These are phyloP conservation scores for Siderastrea radians DNA, from an alignment of 92 coral and sea anemone genomes.

Conservation along the genomic window DNA sequence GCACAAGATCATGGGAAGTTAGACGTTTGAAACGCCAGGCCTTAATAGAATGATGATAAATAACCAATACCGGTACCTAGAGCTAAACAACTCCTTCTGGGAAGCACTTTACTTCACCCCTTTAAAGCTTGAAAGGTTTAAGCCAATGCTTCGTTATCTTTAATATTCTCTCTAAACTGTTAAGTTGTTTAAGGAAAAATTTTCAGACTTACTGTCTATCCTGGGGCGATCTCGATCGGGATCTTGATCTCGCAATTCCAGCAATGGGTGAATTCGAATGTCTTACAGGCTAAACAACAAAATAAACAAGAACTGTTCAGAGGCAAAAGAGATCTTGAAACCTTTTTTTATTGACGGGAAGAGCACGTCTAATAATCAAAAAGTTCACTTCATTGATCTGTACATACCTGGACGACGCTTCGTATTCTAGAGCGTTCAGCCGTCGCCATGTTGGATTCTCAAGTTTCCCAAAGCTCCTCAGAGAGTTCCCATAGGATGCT, in stretches of 20 bases:
- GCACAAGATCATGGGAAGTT: background rate
- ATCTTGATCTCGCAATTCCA: constrained; percentile 27
- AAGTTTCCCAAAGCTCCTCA: background rate
- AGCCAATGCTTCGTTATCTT: too few relatives aligned
- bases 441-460: constrained; percentile 34
- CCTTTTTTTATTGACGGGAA: background rate
- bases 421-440: constrained; percentile 76
- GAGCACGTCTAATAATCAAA: too few relatives aligned
- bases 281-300: constrained; percentile 26
- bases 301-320: background rate
- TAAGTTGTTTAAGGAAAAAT: too few relatives aligned
- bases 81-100: too few relatives aligned
- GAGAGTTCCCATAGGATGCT: background rate
- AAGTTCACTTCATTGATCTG: background rate
- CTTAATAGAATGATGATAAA: too few relatives aligned
- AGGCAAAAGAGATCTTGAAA: background rate
- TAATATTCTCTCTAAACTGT: too few relatives aligned
- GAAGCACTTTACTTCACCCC: too few relatives aligned
- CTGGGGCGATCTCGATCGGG: constrained; percentile 77
- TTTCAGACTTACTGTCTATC: constrained; percentile 45
- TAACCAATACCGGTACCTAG: too few relatives aligned
- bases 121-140: background rate
- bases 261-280: constrained; percentile 44
- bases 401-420: constrained; percentile 81
- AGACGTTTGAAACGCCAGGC: too few relatives aligned